Evolutionary conservation across 2,113 vertebrate species (phyloP).

Genomic region (Leptobrachium leishanense): DNA sequence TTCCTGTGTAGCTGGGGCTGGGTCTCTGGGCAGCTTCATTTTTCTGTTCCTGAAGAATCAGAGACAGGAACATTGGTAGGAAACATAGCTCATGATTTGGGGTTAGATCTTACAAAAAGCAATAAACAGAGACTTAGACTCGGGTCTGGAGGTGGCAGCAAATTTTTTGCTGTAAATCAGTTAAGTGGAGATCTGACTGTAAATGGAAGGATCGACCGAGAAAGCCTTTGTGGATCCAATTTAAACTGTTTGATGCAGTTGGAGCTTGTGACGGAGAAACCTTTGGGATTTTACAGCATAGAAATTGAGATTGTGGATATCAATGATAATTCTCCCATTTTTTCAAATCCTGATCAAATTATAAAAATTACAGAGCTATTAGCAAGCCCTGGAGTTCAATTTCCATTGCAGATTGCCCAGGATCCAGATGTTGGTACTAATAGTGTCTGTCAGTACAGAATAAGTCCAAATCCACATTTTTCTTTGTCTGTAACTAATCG

Average conservation of each 20-base stretch:
- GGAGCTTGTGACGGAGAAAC: slow-evolving; percentile 73
- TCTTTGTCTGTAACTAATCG: slow-evolving; percentile 63
- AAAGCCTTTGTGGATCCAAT: slow-evolving; percentile 70
- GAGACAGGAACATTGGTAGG: slow-evolving; percentile 75
- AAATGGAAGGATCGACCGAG: slow-evolving; percentile 74
- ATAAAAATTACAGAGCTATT: slow-evolving; percentile 68
- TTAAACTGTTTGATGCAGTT: slow-evolving; percentile 68
- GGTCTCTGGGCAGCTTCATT: slow-evolving; percentile 53
- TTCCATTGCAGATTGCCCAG: slow-evolving; percentile 72
- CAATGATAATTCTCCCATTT: slow-evolving; percentile 78
- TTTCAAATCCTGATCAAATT: slow-evolving; percentile 58
- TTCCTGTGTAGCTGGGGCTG: slow-evolving; percentile 38
- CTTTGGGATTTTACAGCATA: slow-evolving; percentile 72
- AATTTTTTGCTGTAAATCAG: slow-evolving; percentile 69
- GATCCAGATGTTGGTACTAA: slow-evolving; percentile 75
- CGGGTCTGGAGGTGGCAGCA: slow-evolving; percentile 68
- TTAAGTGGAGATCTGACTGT: slow-evolving; percentile 67
- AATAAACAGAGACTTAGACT: slow-evolving; percentile 65
- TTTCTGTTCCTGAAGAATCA: slow-evolving; percentile 73
- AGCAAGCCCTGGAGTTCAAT: slow-evolving; percentile 66
- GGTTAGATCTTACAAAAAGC: slow-evolving; percentile 71
- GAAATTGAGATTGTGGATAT: slow-evolving; percentile 78
- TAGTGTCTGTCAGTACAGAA: slow-evolving; percentile 64
- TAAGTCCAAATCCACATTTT: slow-evolving; percentile 68
- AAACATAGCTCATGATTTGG: slow-evolving; percentile 73